Conservation (phyloP, 2,797 vertebrate species). For the Choloepus didactylus region DNA sequence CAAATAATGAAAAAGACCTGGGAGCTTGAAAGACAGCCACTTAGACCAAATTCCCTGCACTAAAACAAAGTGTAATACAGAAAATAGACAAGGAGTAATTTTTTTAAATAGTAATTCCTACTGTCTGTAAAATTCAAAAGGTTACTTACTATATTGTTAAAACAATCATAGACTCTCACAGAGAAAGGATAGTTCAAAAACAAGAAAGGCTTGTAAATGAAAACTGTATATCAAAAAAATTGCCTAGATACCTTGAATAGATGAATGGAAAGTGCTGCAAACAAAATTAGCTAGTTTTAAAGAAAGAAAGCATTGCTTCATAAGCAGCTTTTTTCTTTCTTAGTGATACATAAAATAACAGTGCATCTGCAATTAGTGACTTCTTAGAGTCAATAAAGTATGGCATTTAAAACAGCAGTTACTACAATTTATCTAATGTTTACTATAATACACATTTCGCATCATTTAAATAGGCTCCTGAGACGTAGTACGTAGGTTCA, state of each 20-base stretch:
- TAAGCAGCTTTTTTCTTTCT: background rate
- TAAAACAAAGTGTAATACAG: conserved; percentile 30
- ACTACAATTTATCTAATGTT: background rate
- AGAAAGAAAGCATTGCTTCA: background rate
- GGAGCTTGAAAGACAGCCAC: background rate
- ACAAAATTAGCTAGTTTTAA: background rate
- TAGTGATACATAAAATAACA: background rate
- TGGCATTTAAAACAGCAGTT: background rate
- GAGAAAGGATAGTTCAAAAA: conserved; percentile 4
- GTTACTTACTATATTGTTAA: conserved; percentile 17
- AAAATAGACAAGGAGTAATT: background rate
- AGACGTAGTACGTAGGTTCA: background rate
- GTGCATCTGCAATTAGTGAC: background rate
- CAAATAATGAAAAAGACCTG: conserved; percentile 33
- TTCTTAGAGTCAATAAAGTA: background rate
- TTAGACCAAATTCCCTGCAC: background rate
- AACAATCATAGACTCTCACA: background rate
- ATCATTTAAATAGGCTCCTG: background rate
- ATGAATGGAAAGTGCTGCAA: conserved; percentile 16
- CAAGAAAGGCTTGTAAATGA: conserved; percentile 13
- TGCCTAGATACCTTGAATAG: background rate
- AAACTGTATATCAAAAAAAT: background rate
- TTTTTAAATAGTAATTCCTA: conserved; percentile 16
- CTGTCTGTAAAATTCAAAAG: background rate
- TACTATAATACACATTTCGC: background rate